Base-by-base conservation (phyloP, 1,140 invertebrate genomes). In the Anastrepha ludens region DNA sequence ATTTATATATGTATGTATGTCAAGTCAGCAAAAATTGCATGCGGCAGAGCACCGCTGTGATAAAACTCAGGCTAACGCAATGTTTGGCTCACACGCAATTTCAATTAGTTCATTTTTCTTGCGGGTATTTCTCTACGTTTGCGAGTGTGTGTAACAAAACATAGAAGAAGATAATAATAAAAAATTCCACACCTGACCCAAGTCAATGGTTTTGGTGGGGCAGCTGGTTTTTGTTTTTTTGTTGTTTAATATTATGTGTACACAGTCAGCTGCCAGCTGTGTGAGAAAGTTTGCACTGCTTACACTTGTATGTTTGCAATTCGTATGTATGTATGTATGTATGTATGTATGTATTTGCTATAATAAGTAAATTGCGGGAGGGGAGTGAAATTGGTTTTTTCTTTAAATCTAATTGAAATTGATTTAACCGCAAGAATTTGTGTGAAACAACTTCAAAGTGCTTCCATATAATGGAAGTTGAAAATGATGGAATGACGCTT, bases 321-420 rank as follows among this genome's bases (percentile, higher is more conserved):
- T 74, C 44, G 47, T 74, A 44, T 74, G 13, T 11, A 67, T 41
- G 20, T 67, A 9, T 29, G 6, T 39, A 0, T 67, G 64, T 67
- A n/a, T n/a, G n/a, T n/a, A 55, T 55, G 50, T 55, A 11, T 55
- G 6, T 55, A 2, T 55, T 55, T 29, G 29, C 39, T 41, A 6
- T 7, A n/a, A 39, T 15, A 47, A 74, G 41, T 41, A 74, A 74
- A 47, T 47, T 29, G 29, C 29, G 29, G 29, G 29, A 29, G 29
- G 29, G 39, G 41, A 17, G 67, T 44, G 41, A 74, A 74, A n/a
- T 74, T n/a, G 15, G 67, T 8, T 47, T 7, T 6, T 74, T 74
- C 17, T 74, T 8, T 17, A 47, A 47, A 44, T 44, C n/a, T 74
- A 44, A 74, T 74, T 74, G 67, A 74, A 44, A 62, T 62, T 74